Evolutionary conservation across 1,140 invertebrate genomes (phyloP), one percentile per base, ranked within the genome.

Genomic region (Asobara japonica): DNA sequence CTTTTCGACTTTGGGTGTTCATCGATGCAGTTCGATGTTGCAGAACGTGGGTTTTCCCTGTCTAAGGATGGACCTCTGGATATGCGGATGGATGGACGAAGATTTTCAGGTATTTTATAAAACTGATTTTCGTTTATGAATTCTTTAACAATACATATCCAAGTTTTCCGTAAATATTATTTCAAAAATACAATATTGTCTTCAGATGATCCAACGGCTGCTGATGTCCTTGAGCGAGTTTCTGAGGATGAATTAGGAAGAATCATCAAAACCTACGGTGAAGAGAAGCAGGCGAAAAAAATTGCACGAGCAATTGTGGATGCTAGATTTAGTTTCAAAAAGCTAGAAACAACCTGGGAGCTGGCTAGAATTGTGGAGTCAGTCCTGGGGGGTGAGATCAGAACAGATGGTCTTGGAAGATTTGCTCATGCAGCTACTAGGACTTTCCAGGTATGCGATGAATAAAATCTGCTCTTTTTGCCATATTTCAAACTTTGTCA

Each of bases 1-100:
- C 81, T 99, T 13, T 96, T 98, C 88, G 97, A 98, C 88, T 93
- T 96, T 84, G 97, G 97, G n/a, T 95, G 94, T 83, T 98, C 97
- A 3, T 97, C 96, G 0, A 98, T 98, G 95, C 97, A 99, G 86
- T 93, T 97, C 83, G 94, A 98, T 80, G 88, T 89, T 78, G 87
- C 91, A 1, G 87, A 90, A 16, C 89, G 97, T 82, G 97, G 97
- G 4, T 99, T 99, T 87, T 92, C 94, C 11, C 77, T 98, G 0
- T 93, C 91, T 56, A 90, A 91, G 81, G 90, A 97, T 89, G 96
- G 95, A 0, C 94, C 93, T 7, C 88, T 99, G 60, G 97, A 98
- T 82, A 98, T 99, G 97, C 89, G 97, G 82, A 99, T 99, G 97
- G 95, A 97, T 88, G 91, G 92, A 1, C 86, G 89, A 29, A 89